Conservation (phyloP, 2,888 invertebrate genomes). For the Amorpha juglandis region DNA sequence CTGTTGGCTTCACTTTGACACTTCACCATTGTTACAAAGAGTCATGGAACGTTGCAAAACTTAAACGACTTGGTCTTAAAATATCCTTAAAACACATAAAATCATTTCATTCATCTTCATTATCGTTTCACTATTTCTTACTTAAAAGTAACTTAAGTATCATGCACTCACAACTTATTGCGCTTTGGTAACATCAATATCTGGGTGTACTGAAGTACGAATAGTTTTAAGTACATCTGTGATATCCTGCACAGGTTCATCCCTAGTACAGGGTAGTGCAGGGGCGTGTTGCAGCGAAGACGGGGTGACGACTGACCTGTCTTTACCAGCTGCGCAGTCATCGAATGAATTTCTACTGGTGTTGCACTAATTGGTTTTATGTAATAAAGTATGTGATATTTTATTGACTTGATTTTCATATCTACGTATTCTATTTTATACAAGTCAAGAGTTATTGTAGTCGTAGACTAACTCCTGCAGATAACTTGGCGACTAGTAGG, state of each 20-base stretch:
- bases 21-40: neutral
- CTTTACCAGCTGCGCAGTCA: too few relatives aligned
- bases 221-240: conserved; percentile 10
- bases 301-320: too few relatives aligned
- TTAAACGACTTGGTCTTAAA: neutral
- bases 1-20: too few relatives aligned
- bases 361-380: too few relatives aligned
- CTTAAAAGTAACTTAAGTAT: conserved; percentile 1
- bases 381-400: too few relatives aligned
- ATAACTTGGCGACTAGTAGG: neutral
- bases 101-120: conserved; percentile 5
- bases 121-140: conserved; percentile 1
- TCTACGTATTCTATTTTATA: too few relatives aligned
- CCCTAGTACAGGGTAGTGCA: too few relatives aligned
- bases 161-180: neutral
- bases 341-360: too few relatives aligned
- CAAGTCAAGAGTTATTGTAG: neutral
- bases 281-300: too few relatives aligned
- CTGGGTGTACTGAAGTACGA: neutral
- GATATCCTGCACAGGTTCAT: too few relatives aligned
- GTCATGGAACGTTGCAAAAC: neutral
- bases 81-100: conserved; percentile 1
- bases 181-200: conserved; percentile 13
- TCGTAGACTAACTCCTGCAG: neutral
- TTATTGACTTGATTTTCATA: neutral